Evolutionary conservation across 2,113 vertebrate genomes (phyloP).

Genomic region (Amblyornis subalaris): DNA sequence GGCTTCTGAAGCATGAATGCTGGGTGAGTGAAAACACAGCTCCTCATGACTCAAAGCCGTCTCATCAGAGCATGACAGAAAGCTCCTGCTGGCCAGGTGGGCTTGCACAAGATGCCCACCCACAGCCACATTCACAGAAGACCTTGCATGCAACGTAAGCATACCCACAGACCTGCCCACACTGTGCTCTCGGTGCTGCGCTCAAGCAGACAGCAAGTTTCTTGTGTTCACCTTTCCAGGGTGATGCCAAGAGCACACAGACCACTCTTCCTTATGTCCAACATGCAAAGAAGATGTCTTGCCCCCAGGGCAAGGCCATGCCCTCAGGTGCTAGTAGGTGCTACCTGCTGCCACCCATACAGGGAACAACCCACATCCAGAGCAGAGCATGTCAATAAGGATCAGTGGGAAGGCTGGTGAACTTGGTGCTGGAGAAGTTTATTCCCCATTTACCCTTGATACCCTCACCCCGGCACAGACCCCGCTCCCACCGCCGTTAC

Average conservation of each 20-base stretch:
- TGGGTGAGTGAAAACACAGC: neutral
- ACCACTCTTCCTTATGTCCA: rapidly evolving
- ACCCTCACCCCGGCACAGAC: rapidly evolving
- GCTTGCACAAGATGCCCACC: neutral
- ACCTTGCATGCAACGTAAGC: rapidly evolving
- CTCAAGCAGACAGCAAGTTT: neutral
- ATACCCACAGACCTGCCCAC: neutral
- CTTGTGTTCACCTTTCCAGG: neutral
- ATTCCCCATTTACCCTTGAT: neutral
- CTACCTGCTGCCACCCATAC: neutral
- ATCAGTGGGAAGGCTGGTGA: neutral
- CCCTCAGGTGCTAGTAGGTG: neutral
- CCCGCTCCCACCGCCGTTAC: neutral
- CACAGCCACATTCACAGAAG: neutral
- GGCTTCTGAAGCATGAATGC: neutral
- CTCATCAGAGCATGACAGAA: neutral
- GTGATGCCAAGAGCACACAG: neutral
- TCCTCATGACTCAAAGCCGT: neutral
- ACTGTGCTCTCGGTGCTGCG: rapidly evolving
- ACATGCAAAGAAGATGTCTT: neutral
- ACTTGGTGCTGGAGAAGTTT: neutral
- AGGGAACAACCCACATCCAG: neutral
- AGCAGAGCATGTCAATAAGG: neutral
- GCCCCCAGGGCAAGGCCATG: neutral
- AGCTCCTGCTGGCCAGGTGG: neutral